These are phyloP conservation scores for Sitta carolinensis DNA, from an alignment of 2,797 vertebrate species.

Conservation along the genomic window DNA sequence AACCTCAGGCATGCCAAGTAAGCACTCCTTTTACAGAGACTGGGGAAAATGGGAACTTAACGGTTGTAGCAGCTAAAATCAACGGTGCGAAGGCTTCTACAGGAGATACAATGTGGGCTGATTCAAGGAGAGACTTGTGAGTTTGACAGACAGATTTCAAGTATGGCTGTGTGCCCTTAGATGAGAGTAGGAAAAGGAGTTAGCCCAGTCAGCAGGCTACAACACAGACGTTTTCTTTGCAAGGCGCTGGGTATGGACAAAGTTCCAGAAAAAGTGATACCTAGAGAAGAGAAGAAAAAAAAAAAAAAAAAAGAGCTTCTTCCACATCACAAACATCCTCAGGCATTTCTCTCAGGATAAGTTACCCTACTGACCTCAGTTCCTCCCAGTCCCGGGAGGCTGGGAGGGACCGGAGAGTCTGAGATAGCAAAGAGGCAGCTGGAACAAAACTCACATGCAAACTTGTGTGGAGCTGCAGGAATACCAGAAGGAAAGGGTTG, in stretches of 20 bases:
- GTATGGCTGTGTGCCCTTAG: background rate
- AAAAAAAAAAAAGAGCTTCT: accelerated
- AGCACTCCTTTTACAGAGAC: background rate
- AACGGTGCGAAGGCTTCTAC: background rate
- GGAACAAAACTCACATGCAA: background rate
- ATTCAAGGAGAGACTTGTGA: background rate
- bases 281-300: background rate
- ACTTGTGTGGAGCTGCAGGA: background rate
- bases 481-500: background rate
- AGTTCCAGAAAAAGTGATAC: background rate
- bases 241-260: accelerated
- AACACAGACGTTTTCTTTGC: background rate
- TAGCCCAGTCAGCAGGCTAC: background rate
- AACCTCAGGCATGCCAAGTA: background rate
- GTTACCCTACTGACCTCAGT: accelerated
- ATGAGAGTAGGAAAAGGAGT: background rate
- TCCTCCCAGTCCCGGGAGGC: background rate
- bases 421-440: background rate
- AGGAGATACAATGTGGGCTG: accelerated
- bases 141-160: background rate
- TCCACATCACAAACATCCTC: accelerated
- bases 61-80: background rate
- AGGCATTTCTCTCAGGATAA: background rate
- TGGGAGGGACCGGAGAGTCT: background rate
- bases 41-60: background rate